phyloP scores from a whole-genome alignment of 37 sponge, comb jelly and placozoan genomes.

The Eunapius fragilis region DNA sequence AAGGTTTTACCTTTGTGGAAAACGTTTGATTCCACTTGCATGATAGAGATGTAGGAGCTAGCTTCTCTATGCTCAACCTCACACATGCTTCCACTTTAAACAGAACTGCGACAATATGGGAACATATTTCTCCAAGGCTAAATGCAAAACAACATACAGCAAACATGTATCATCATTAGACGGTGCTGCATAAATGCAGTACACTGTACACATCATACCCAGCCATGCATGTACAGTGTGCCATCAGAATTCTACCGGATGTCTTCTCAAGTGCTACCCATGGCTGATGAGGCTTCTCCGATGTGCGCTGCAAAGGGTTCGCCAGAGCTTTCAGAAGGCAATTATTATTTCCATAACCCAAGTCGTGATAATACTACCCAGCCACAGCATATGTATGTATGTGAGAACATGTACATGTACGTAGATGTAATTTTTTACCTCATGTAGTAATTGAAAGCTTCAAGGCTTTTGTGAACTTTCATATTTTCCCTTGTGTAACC shows the following conservation, averaged over 20 bases:
- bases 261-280: constrained; percentile 5
- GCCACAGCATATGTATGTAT: too few relatives aligned
- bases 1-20: too few relatives aligned
- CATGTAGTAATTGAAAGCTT: too few relatives aligned
- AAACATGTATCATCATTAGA: too few relatives aligned
- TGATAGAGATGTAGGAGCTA: neutral
- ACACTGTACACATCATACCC: constrained; percentile 7
- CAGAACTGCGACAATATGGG: constrained; percentile 1
- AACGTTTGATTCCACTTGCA: constrained; percentile 8
- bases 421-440: too few relatives aligned
- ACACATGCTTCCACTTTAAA: constrained; percentile 9
- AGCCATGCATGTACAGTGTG: constrained; percentile 27
- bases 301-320: neutral
- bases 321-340: neutral
- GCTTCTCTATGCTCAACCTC: neutral
- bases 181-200: too few relatives aligned
- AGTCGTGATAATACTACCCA: too few relatives aligned
- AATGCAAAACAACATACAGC: too few relatives aligned
- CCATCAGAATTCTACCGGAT: constrained; percentile 1
- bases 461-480: too few relatives aligned
- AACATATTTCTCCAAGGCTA: neutral
- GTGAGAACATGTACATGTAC: too few relatives aligned
- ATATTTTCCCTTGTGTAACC: too few relatives aligned
- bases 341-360: neutral
- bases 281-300: neutral